phyloP scores from a whole-genome alignment of 2,797 vertebrate genomes.

The Anisognathus igniventris region DNA sequence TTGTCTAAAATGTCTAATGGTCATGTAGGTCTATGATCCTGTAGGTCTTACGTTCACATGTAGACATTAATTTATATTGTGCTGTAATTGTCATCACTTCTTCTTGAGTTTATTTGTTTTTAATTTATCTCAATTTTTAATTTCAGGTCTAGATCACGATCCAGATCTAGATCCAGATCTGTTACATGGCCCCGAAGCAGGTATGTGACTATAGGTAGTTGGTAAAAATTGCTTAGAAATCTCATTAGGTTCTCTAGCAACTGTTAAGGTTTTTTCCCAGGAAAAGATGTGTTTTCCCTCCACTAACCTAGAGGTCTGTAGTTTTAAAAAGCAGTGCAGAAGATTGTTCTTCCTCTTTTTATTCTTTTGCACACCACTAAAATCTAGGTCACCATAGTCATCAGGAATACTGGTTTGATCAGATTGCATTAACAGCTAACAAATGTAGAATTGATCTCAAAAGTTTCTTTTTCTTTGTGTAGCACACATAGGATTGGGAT shows the following conservation, averaged over 20 bases:
- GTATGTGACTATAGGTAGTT: slow-evolving; percentile 17
- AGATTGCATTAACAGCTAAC: background rate
- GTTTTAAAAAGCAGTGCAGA: background rate
- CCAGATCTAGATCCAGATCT: slow-evolving; percentile 81
- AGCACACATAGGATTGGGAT: background rate
- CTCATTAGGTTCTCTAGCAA: background rate
- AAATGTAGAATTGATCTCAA: background rate
- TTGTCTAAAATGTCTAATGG: rapidly evolving
- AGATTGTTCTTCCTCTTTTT: background rate
- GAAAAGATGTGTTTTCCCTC: background rate
- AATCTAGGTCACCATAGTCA: rapidly evolving
- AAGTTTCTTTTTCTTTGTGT: background rate
- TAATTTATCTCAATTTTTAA: background rate
- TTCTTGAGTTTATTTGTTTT: background rate
- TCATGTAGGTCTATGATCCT: rapidly evolving
- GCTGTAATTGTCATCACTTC: background rate
- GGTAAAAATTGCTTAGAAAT: background rate
- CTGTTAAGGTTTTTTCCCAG: background rate
- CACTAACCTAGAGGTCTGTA: background rate
- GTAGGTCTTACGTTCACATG: background rate
- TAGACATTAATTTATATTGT: background rate
- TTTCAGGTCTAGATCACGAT: slow-evolving; percentile 77
- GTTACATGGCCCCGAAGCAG: slow-evolving; percentile 82
- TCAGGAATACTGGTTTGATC: background rate
- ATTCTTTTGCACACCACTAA: background rate